Evolutionary conservation across 2,113 vertebrate genomes (phyloP).

Genomic region (Crotophaga sulcirostris): DNA sequence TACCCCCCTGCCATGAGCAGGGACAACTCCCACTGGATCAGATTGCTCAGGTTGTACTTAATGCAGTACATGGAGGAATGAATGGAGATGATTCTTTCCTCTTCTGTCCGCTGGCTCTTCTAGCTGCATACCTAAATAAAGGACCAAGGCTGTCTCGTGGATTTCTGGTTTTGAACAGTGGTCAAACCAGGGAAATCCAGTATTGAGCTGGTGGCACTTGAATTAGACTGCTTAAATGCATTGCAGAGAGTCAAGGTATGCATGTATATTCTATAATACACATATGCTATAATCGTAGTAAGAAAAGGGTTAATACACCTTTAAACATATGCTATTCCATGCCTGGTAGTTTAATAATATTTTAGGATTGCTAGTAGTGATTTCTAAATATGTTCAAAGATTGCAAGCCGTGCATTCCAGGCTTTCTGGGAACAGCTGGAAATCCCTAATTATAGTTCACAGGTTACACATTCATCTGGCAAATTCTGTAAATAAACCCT

Average conservation of each 20-base stretch:
- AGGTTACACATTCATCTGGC: conserved; percentile 68
- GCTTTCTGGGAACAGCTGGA: conserved; percentile 75
- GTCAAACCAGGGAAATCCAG: not conserved
- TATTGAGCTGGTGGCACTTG: not conserved
- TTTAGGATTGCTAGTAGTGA: conserved; percentile 64
- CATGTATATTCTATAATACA: not conserved
- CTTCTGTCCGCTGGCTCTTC: not conserved
- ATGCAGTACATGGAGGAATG: fast-evolving
- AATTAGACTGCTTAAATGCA: not conserved
- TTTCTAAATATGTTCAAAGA: conserved; percentile 55
- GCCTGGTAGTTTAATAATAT: conserved; percentile 60
- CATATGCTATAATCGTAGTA: not conserved
- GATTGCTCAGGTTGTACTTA: too few relatives aligned
- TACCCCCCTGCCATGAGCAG: too few relatives aligned
- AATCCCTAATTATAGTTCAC: conserved; percentile 76
- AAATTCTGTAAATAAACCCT: conserved; percentile 76
- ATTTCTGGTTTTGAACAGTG: not conserved
- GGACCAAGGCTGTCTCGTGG: not conserved
- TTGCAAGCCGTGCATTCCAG: conserved; percentile 61
- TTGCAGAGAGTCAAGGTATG: not conserved
- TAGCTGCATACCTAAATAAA: not conserved
- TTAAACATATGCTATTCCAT: not conserved
- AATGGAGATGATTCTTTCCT: not conserved
- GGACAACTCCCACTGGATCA: too few relatives aligned
- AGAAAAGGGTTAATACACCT: not conserved